These are phyloP conservation scores for Vireo griseus DNA, from an alignment of 2,797 vertebrate species.

Conservation along the genomic window DNA sequence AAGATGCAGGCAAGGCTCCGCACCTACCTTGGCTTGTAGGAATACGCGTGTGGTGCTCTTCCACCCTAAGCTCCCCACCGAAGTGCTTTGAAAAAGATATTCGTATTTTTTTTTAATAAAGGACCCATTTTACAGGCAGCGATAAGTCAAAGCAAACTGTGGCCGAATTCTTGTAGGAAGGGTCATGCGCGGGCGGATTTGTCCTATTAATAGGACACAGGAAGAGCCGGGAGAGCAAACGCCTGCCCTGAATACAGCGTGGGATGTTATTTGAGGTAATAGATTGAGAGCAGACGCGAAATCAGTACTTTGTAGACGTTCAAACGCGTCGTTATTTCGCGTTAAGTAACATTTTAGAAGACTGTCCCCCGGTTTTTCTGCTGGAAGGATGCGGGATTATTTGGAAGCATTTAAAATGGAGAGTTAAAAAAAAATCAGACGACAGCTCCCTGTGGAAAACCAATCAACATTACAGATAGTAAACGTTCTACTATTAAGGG, in stretches of 20 bases:
- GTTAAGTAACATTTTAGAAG: neutral
- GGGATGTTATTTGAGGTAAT: neutral
- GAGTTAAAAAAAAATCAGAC: rapidly evolving
- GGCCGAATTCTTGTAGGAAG: neutral
- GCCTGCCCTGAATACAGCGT: neutral
- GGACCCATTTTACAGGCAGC: neutral
- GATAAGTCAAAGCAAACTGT: neutral
- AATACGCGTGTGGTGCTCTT: rapidly evolving
- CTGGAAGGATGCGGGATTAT: neutral
- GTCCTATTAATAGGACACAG: slow-evolving; percentile 4
- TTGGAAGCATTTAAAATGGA: neutral
- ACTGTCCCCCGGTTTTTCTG: neutral
- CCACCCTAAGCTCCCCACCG: neutral
- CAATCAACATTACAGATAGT: neutral
- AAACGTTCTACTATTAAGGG: neutral
- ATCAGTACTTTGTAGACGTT: neutral
- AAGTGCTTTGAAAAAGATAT: neutral
- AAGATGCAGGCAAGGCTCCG: neutral
- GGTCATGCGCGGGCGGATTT: neutral
- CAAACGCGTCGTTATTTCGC: neutral
- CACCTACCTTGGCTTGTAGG: neutral
- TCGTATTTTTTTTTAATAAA: neutral
- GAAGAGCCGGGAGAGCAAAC: neutral
- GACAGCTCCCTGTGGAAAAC: neutral
- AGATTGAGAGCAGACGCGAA: neutral